A percentile compares a stretch with the other conserved stretches of the same genome.
Conservation (phyloP, 2,888 invertebrate genomes). For the Pelosia muscerda region DNA sequence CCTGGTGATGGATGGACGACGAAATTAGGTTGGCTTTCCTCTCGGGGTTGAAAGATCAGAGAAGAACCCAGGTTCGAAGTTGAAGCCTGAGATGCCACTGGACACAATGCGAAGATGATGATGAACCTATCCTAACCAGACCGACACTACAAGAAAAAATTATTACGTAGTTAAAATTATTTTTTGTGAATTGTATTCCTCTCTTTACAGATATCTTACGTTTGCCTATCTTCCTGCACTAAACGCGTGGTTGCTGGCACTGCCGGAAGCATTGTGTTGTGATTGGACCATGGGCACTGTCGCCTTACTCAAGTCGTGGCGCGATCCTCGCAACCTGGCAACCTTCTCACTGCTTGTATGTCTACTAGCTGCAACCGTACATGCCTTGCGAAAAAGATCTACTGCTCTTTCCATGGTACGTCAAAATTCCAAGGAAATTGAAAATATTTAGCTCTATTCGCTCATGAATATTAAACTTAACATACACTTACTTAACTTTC, state of each 20-base stretch:
- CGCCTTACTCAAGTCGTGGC: conserved; percentile 92
- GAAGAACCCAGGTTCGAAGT: too few relatives aligned
- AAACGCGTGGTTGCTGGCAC: conserved; percentile 95
- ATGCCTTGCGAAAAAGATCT: conserved; percentile 76
- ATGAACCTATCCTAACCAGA: too few relatives aligned
- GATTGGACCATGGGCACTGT: conserved; percentile 99
- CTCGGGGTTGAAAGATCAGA: too few relatives aligned
- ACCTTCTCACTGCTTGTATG: conserved; percentile 90
- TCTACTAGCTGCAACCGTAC: conserved; percentile 86
- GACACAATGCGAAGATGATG: too few relatives aligned
- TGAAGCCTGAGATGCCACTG: too few relatives aligned
- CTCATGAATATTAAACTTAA: neutral
- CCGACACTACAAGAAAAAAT: neutral
- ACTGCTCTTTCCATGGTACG: conserved; percentile 82
- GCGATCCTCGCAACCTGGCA: conserved; percentile 93
- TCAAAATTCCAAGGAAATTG: neutral
- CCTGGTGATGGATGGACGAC: too few relatives aligned
- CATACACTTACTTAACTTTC: conserved; percentile 60
- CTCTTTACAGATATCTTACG: conserved; percentile 91
- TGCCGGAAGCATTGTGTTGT: conserved; percentile 96
- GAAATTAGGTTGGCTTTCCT: too few relatives aligned
- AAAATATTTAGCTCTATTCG: neutral
- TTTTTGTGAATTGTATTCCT: neutral
- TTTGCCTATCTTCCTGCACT: conserved; percentile 97
- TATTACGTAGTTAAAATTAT: neutral